Percentiles rank a stretch among this genome's conserved stretches.
Conservation (phyloP, 2,113 vertebrate genomes). For the Thalassoma bifasciatum region DNA sequence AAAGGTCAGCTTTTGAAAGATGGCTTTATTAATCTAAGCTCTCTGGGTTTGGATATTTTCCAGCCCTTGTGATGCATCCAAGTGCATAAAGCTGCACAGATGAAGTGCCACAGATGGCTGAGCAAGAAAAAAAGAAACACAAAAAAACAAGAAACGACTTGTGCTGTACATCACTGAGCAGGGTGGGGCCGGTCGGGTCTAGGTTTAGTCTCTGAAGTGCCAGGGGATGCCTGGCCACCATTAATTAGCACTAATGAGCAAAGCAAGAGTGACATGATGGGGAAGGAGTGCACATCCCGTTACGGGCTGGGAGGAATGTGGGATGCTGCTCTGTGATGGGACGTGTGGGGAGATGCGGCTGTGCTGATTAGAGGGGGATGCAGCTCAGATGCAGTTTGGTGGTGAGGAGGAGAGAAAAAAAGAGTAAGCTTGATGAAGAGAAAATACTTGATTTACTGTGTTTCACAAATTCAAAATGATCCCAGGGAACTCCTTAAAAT, state of each 20-base stretch:
- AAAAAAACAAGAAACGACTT: too few relatives aligned
- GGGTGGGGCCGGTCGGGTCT: not conserved
- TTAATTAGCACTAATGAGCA: slow-evolving; percentile 76
- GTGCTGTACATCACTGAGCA: slow-evolving; percentile 26
- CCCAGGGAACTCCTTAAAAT: too few relatives aligned
- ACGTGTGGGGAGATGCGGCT: slow-evolving; percentile 31
- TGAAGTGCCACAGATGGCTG: slow-evolving; percentile 53
- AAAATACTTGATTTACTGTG: not conserved
- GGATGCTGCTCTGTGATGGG: slow-evolving; percentile 21
- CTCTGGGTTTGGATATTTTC: slow-evolving; percentile 57
- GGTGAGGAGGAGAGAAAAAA: slow-evolving; percentile 26
- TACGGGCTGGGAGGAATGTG: slow-evolving; percentile 5
- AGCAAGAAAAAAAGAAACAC: too few relatives aligned
- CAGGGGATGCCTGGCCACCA: slow-evolving; percentile 45
- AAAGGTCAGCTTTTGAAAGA: slow-evolving; percentile 63
- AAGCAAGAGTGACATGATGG: slow-evolving; percentile 62
- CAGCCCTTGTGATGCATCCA: slow-evolving; percentile 51
- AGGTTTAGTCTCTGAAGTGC: slow-evolving; percentile 37
- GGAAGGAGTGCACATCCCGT: slow-evolving; percentile 37
- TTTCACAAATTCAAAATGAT: not conserved
- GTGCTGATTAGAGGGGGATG: slow-evolving; percentile 34
- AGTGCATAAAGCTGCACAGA: slow-evolving; percentile 64
- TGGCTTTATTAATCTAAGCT: slow-evolving; percentile 54
- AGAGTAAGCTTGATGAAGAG: slow-evolving; percentile 17
- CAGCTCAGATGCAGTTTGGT: slow-evolving; percentile 36